Conservation (phyloP, 1,140 invertebrate genomes). For the Bradysia coprophila region DNA sequence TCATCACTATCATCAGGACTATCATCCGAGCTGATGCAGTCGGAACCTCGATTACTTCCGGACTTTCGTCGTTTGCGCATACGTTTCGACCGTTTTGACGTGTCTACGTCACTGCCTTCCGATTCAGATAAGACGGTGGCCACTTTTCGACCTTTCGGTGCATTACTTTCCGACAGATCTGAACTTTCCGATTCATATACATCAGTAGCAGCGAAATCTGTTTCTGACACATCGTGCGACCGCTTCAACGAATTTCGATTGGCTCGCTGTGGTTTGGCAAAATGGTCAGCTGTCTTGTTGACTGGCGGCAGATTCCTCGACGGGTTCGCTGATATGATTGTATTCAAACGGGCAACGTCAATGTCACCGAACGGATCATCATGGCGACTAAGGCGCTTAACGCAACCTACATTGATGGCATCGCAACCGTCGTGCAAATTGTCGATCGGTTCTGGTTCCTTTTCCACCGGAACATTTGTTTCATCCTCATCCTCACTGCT, state of each 20-base stretch:
- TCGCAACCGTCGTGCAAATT: too few species aligned
- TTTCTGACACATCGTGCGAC: neutral
- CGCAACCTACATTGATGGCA: too few species aligned
- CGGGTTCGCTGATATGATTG: too few species aligned
- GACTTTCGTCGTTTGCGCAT: neutral
- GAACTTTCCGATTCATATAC: conserved; percentile 3
- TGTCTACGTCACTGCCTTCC: too few species aligned
- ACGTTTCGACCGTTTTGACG: neutral
- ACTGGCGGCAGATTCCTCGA: neutral
- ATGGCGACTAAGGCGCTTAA: too few species aligned
- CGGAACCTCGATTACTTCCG: neutral
- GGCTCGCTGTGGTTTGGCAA: neutral
- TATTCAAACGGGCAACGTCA: too few species aligned
- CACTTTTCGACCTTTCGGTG: neutral
- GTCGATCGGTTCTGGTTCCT: too few species aligned
- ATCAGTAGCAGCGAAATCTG: neutral
- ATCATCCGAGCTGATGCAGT: neutral
- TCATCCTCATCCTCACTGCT: too few species aligned
- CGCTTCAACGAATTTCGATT: neutral
- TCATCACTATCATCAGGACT: neutral
- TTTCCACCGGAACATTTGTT: too few species aligned
- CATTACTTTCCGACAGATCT: neutral
- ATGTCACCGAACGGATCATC: too few species aligned
- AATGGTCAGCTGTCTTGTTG: neutral
- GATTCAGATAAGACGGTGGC: neutral